Base-by-base conservation (phyloP, 2,888 invertebrate genomes). In the Cheilosia soror region DNA sequence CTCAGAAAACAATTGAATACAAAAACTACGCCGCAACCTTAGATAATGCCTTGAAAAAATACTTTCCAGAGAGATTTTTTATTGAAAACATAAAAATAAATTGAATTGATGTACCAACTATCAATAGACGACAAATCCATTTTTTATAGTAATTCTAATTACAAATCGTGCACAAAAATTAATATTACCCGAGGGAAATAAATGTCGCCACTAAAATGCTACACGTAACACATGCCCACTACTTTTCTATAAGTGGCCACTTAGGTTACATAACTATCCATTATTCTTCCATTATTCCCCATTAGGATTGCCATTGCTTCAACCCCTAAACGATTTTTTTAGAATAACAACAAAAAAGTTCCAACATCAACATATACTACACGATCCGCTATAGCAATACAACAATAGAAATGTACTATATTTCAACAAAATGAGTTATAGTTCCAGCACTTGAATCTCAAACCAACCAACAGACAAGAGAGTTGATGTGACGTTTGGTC, bases 191-290 rank as follows among this genome's bases (percentile, higher is more conserved):
- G n/a, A 44, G 42, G 29, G 31, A 27, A 47, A 37, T 37, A n/a
- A 58, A 40, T 60, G 37, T 15, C 33, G 51, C 15, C 27, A 40
- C n/a, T 62, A 58, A 44, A 58, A 60, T 44, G 65, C 29, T 60
- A 29, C 73, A 42, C 72, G 55, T 58, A 63, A 4, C 33, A 37
- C 33, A 37, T 37, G 33, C 11, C 33, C 33, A 37, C 40, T 20
- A 40, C 25, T 13, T 13, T 55, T 40, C 33, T 25, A 13, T 73
- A 78, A 73, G 51, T 78, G 78, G 62, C 55, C 78, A 73, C 73
- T 78, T 78, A 78, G 47, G 53, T 78, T 65, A 58, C 58, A 82
- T 66, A 72, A 62, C 65, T 44, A 60, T 66, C 44, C 65, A 82
- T 82, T 76, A 75, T 76, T 76, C 63, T 20, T 42, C 65, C 58